Percentiles rank a stretch among this genome's conserved stretches.
phyloP scores from a whole-genome alignment of 2,888 invertebrate genomes.

The Nycteola revayana region DNA sequence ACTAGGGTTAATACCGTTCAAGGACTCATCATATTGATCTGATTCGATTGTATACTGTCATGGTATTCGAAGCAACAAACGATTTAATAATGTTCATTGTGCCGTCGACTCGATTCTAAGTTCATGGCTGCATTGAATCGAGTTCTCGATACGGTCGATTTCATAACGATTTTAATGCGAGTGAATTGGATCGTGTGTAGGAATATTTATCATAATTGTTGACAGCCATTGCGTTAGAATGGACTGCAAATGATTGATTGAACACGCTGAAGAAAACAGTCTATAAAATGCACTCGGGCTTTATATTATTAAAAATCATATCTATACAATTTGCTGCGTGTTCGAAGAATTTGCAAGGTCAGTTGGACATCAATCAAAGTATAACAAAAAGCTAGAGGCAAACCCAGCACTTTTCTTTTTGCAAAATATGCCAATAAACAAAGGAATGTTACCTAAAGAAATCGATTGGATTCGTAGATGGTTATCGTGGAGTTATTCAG shows the following conservation, averaged over 20 bases:
- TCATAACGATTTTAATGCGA: conserved; percentile 50
- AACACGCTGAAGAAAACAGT: conserved; percentile 43
- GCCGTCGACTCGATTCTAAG: conserved; percentile 44
- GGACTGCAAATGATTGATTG: conserved; percentile 48
- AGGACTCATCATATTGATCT: conserved; percentile 58
- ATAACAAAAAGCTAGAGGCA: conserved; percentile 16
- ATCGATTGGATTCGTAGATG: conserved; percentile 5
- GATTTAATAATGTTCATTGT: conserved; percentile 56
- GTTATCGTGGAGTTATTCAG: conserved; percentile 2
- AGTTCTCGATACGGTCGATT: conserved; percentile 46
- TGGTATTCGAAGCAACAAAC: conserved; percentile 52
- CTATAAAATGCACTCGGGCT: conserved; percentile 34
- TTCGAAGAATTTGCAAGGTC: conserved; percentile 32
- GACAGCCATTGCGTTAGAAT: conserved; percentile 52
- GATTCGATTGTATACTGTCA: conserved; percentile 48
- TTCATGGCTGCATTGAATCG: conserved; percentile 51
- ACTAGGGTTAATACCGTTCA: conserved; percentile 67
- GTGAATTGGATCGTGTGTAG: conserved; percentile 47
- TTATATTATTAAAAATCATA: conserved; percentile 21
- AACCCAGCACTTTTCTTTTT: conserved; percentile 16
- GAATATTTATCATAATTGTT: conserved; percentile 54
- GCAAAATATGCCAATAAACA: conserved; percentile 15
- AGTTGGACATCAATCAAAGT: conserved; percentile 35
- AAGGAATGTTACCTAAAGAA: conserved; percentile 17
- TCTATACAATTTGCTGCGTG: conserved; percentile 15